Base-by-base conservation (phyloP, 2,888 invertebrate genomes). In the Camptogramma bilineatum region DNA sequence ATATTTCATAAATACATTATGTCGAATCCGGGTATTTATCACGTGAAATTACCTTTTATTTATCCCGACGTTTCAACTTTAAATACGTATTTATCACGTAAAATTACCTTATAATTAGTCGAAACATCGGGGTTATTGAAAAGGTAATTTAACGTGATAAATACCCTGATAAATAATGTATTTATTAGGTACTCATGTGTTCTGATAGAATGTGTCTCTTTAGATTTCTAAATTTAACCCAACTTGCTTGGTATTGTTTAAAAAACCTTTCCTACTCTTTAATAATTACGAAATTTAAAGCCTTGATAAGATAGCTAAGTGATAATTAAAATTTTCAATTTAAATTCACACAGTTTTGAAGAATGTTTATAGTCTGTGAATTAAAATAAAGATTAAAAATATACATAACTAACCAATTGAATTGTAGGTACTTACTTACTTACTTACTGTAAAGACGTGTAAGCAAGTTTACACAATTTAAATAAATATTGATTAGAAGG, bases 271-370 rank as follows among this genome's bases (percentile, higher is more conserved):
- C 57, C 56, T 63, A 52, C 48, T 63, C 52, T 47, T 17, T 47
- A n/a, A 8, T 60, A 48, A 53, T 31, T 44, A 42, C 28, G n/a
- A 18, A 44, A 56, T 34, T 44, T 56, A 53, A 57, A 42, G 59
- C 52, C 34, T 60, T 57, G 39, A 31, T 56, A 62, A 52, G 42
- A 52, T 56, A 50, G 19, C 34, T 55, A 39, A 62, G 34, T 52
- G 16, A 21, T 31, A 59, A 60, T 18, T 19, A 21, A n/a, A 44
- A 16, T 21, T 34, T 47, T 62, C 18, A 47, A 47, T 47, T 56
- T 39, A 19, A n/a, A 52, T 44, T 52, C 46, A 24, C 46, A 52
- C 5, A 31, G n/a, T 39, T 4, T 42, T 42, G 1, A 16, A 42
- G 5, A 44, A 17, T 44, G 17, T 17, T 13, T 16, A 16, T 4